Conservation (phyloP, 2,888 invertebrate genomes). For the Trimorus sp. region DNA sequence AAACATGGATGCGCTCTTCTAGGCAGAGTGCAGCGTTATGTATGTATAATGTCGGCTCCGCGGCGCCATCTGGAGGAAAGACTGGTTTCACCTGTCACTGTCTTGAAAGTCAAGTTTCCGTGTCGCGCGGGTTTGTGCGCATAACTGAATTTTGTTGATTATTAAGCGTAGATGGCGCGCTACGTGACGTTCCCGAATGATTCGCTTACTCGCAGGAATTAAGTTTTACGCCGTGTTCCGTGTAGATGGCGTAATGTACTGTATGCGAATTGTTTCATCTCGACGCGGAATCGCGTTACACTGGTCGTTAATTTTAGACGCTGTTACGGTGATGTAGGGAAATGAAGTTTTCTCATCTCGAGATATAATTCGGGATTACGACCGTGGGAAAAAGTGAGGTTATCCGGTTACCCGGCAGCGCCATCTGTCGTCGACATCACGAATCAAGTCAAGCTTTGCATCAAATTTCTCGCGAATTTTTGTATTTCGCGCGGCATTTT, state of each 20-base stretch:
- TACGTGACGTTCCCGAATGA: neutral
- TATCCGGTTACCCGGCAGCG: no score
- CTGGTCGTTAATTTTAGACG: no score
- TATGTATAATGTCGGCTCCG: neutral
- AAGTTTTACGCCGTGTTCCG: neutral
- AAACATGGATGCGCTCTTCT: slow-evolving; percentile 32
- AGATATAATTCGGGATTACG: no score
- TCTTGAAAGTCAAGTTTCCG: neutral
- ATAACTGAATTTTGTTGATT: slow-evolving; percentile 2
- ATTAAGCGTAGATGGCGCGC: slow-evolving; percentile 16
- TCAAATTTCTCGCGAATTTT: no score
- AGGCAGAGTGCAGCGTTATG: slow-evolving; percentile 10
- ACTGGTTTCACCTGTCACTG: neutral
- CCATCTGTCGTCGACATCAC: no score
- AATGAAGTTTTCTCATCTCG: neutral
- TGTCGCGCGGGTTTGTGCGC: neutral
- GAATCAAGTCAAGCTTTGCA: no score
- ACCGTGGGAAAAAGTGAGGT: no score
- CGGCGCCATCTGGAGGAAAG: slow-evolving; percentile 23
- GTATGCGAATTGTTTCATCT: neutral
- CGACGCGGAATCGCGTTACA: neutral
- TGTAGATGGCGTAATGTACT: neutral
- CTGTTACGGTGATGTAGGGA: no score
- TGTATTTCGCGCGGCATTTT: no score
- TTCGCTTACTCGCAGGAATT: neutral